Evolutionary conservation across 2,888 invertebrate species (phyloP).

Genomic region (Athalia circularis): DNA sequence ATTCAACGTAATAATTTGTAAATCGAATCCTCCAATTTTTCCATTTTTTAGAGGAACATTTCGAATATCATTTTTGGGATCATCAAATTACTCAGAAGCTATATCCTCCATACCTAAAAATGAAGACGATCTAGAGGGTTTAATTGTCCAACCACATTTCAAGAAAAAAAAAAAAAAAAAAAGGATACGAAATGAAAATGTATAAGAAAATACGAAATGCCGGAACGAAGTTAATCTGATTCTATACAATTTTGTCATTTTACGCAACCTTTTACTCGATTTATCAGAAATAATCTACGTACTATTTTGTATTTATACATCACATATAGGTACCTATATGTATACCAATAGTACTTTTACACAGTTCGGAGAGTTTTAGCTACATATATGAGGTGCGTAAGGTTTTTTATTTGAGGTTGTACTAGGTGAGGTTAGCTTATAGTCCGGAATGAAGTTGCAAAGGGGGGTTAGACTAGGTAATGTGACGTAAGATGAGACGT

Average conservation of each 20-base stretch:
- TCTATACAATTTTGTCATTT: slow-evolving; percentile 64
- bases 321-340: background rate
- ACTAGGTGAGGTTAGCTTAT: slow-evolving; percentile 13
- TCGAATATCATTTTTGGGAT: no score
- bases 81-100: no score
- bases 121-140: no score
- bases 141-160: no score
- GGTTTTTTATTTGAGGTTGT: slow-evolving; percentile 25
- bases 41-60: no score
- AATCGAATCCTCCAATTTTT: no score
- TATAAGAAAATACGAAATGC: background rate
- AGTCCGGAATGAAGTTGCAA: slow-evolving; percentile 39
- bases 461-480: slow-evolving; percentile 42
- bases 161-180: background rate
- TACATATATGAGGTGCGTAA: slow-evolving; percentile 5
- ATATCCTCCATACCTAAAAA: no score
- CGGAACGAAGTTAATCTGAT: slow-evolving; percentile 55
- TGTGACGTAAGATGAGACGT: slow-evolving; percentile 46
- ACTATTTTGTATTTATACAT: slow-evolving; percentile 53
- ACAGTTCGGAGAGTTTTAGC: background rate
- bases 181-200: background rate
- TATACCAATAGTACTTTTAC: slow-evolving; percentile 2
- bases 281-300: no score
- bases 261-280: slow-evolving; percentile 55
- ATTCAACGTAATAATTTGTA: no score